Conservation (phyloP, 2,797 vertebrate genomes). For the Podargus strigoides region DNA sequence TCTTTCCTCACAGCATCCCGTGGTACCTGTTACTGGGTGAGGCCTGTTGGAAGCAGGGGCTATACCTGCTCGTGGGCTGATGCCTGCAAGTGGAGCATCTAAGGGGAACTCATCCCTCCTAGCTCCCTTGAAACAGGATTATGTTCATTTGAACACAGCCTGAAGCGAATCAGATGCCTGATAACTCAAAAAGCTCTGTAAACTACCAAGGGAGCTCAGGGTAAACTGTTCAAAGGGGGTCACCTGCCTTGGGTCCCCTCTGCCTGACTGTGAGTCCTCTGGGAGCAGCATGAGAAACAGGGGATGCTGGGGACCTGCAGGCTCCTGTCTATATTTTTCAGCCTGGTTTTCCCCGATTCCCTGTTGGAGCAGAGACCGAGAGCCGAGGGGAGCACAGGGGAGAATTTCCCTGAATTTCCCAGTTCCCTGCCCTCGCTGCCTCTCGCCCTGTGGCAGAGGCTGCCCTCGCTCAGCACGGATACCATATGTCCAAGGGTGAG, state of each 20-base stretch:
- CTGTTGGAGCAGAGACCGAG: accelerated
- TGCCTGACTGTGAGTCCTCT: neutral
- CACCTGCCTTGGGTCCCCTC: neutral
- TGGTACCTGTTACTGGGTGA: neutral
- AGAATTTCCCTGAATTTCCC: neutral
- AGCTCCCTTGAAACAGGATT: neutral
- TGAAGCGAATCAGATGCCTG: neutral
- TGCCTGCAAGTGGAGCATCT: neutral
- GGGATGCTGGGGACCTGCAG: neutral
- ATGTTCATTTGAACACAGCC: neutral
- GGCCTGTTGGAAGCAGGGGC: neutral
- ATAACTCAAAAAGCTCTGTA: neutral
- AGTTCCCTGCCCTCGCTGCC: neutral
- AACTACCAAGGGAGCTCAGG: neutral
- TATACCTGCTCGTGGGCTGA: accelerated
- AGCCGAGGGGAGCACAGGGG: accelerated
- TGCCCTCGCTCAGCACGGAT: neutral
- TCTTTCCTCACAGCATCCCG: neutral
- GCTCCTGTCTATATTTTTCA: neutral
- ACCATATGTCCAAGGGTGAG: neutral
- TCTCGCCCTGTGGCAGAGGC: accelerated
- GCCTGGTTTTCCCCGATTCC: neutral
- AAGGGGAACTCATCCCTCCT: neutral
- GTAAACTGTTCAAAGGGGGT: neutral
- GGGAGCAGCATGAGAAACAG: neutral